Percentiles rank a stretch among this genome's conserved stretches.
Evolutionary conservation across 2,797 vertebrate genomes (phyloP).

Genomic region (Phrynocephalus vlangalii): DNA sequence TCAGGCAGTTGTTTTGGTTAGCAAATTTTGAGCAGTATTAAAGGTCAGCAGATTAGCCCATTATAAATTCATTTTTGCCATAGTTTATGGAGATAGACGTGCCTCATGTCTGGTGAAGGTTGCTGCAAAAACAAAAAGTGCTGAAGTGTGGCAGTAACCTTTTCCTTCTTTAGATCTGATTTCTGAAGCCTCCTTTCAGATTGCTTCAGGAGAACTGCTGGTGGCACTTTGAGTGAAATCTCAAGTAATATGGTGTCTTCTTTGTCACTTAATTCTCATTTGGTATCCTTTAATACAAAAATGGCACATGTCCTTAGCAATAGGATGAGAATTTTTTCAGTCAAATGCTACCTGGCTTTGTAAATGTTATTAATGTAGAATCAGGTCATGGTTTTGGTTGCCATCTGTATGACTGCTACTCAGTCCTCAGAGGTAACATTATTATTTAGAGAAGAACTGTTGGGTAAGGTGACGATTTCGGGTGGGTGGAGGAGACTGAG

Average conservation of each 20-base stretch:
- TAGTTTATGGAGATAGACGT: not conserved
- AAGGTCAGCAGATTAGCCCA: not conserved
- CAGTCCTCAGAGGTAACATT: not conserved
- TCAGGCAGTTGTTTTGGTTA: not conserved
- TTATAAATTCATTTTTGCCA: not conserved
- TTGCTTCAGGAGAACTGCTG: not conserved
- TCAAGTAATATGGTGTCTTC: slow-evolving; percentile 3
- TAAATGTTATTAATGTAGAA: not conserved
- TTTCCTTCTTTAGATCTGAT: not conserved
- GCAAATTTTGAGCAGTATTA: not conserved
- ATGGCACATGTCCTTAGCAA: not conserved
- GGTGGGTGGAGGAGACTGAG: slow-evolving; percentile 7
- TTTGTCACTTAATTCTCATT: not conserved
- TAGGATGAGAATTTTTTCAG: not conserved
- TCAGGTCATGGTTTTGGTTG: not conserved
- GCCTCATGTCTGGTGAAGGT: not conserved
- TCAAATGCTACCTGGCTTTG: not conserved
- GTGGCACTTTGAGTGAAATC: not conserved
- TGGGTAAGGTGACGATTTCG: not conserved
- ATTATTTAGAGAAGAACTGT: slow-evolving; percentile 15
- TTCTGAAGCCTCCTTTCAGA: not conserved
- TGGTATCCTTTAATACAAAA: not conserved
- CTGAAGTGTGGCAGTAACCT: not conserved
- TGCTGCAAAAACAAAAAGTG: not conserved
- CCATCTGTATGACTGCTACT: not conserved